phyloP scores from a whole-genome alignment of 2,113 vertebrate genomes.

The Boulengeromyrus knoepffleri region DNA sequence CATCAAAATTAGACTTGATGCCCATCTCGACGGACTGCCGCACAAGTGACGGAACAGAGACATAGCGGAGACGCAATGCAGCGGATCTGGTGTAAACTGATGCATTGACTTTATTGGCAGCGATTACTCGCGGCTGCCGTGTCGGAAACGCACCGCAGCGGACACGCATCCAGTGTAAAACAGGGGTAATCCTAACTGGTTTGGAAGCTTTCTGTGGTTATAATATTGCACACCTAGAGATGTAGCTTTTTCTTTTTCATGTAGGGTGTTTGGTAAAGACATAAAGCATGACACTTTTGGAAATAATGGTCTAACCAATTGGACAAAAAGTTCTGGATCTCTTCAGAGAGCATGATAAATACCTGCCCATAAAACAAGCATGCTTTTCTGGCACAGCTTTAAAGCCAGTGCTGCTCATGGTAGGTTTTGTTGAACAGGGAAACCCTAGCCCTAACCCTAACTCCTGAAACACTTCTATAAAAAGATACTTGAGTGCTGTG shows the following conservation, averaged over 20 bases:
- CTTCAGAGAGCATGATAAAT: constrained; percentile 17
- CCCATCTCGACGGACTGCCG: too few relatives aligned
- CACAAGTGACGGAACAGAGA: too few relatives aligned
- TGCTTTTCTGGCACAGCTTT: constrained; percentile 16
- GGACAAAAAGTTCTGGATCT: constrained; percentile 18
- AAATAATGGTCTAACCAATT: constrained; percentile 19
- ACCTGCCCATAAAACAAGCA: constrained; percentile 11
- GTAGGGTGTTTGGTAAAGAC: constrained; percentile 23
- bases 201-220: constrained; percentile 18
- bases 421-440: background rate
- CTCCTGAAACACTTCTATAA: too few relatives aligned
- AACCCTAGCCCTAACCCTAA: background rate
- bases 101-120: too few relatives aligned
- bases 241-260: constrained; percentile 23
- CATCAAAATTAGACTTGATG: too few relatives aligned
- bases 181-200: background rate
- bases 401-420: constrained; percentile 15
- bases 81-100: too few relatives aligned
- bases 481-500: too few relatives aligned
- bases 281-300: constrained; percentile 1
- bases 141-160: too few relatives aligned
- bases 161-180: too few relatives aligned
- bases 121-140: too few relatives aligned
- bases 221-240: constrained; percentile 19
- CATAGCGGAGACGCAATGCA: too few relatives aligned